A percentile compares a stretch with the other conserved stretches of the same genome.
Conservation (phyloP, 2,113 vertebrate species). For the Plecturocebus donacophilus region DNA sequence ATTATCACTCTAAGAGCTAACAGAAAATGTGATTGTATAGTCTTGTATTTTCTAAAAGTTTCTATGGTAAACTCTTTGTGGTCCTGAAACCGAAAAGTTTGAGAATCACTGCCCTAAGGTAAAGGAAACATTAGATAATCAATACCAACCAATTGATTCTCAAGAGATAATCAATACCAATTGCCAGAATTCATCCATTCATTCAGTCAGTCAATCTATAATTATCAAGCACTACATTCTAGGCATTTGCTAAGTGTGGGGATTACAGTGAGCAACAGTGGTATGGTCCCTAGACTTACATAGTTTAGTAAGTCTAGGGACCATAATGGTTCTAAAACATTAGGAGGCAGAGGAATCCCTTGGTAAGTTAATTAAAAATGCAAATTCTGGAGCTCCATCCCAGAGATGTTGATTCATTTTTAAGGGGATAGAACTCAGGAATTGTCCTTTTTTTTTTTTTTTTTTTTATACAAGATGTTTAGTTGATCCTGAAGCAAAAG, state of each 20-base stretch:
- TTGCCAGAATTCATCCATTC: background rate
- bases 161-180: constrained; percentile 11
- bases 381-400: background rate
- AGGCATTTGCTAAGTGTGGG: background rate
- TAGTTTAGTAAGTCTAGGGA: background rate
- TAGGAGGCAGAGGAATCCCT: background rate
- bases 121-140: background rate
- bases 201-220: background rate
- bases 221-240: background rate
- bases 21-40: background rate
- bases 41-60: background rate
- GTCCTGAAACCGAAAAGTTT: background rate
- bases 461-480: background rate
- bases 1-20: background rate
- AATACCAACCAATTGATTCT: background rate
- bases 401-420: background rate
- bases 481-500: background rate
- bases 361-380: background rate
- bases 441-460: background rate
- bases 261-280: background rate
- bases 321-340: background rate
- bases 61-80: background rate
- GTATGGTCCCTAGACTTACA: background rate
- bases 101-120: background rate
- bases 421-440: background rate